phyloP scores from a whole-genome alignment of 2,888 invertebrate species.

The Drosophila meridiana region DNA sequence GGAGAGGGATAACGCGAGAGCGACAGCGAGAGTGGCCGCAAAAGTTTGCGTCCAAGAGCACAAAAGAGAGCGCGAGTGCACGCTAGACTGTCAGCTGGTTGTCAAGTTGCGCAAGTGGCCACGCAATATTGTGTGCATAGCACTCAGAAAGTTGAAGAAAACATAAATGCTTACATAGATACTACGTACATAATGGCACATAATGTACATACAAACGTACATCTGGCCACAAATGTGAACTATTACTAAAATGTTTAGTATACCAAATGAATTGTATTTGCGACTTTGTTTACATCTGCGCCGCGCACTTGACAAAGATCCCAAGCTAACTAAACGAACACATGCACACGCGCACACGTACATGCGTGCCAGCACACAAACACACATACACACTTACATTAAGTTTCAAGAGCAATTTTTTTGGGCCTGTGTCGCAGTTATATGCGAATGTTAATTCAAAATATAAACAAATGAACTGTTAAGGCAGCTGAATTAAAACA shows the following conservation, averaged over 20 bases:
- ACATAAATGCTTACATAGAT: constrained; percentile 14
- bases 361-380: not conserved
- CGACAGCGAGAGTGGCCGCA: constrained; percentile 25
- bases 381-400: constrained; percentile 3
- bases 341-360: not conserved
- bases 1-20: constrained; percentile 14
- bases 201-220: constrained; percentile 18
- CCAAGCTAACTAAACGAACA: constrained; percentile 24
- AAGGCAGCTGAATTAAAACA: constrained; percentile 44
- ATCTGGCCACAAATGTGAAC: constrained; percentile 8
- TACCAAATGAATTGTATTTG: constrained; percentile 17
- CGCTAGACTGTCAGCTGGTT: constrained; percentile 62
- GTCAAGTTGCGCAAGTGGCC: constrained; percentile 73
- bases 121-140: constrained; percentile 49
- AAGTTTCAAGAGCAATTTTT: constrained; percentile 37
- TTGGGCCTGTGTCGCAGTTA: constrained; percentile 39
- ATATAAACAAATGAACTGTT: constrained; percentile 53
- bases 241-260: constrained; percentile 7
- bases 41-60: constrained; percentile 24
- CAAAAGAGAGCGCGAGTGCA: constrained; percentile 32
- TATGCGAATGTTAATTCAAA: constrained; percentile 60
- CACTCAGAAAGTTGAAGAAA: constrained; percentile 25
- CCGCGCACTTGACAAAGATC: constrained; percentile 47
- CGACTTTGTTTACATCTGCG: constrained; percentile 48
- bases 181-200: constrained; percentile 11